Base-by-base conservation (phyloP, 2,888 invertebrate genomes). In the Plagodis dolabraria region DNA sequence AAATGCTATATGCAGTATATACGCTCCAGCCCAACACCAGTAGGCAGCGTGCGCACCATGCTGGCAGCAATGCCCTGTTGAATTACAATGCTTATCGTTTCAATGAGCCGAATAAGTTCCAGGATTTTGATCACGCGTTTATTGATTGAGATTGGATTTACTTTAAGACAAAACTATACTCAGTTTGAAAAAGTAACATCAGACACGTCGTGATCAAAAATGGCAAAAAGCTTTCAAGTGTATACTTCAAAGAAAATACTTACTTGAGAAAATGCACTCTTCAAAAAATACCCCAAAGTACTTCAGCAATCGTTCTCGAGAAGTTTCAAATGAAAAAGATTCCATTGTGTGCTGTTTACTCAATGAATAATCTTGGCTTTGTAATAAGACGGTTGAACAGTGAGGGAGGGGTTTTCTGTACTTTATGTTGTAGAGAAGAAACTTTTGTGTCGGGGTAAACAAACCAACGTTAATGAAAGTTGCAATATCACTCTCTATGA, bases 241-340 rank as follows among this genome's bases (percentile, higher is more conserved):
- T 22, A 2, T 22, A 22, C 22, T 22, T 22, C 22, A 22, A 22
- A 22, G 22, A 57, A 57, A 60, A 56, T 56, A 56, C 55, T 53
- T 56, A 56, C 55, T 53, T 10, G 42, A 53, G 49, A 56, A 60
- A 57, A 57, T 61, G 58, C 59, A 59, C 47, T 57, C 57, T 55
- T 47, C 7, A 40, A 52, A 49, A n/a, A 46, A 52, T 55, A 56
- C 47, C 51, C 47, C 40, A 9, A 36, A 44, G 47, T 57, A 59
- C 57, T 58, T 52, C 33, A 54, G 51, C 44, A 64, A 59, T 64
- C 58, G 56, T 47, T 53, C 53, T 22, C 33, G 22, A 22, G 47
- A 56, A 51, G 64, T 55, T 63, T 48, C 33, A 53, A 59, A 58
- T 60, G 62, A 49, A 67, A 64, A 54, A 49, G 54, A 59, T 57